A percentile compares a stretch with the other conserved stretches of the same genome.
Conservation (phyloP, 2,113 vertebrate species). For the Dromiciops gliroides region DNA sequence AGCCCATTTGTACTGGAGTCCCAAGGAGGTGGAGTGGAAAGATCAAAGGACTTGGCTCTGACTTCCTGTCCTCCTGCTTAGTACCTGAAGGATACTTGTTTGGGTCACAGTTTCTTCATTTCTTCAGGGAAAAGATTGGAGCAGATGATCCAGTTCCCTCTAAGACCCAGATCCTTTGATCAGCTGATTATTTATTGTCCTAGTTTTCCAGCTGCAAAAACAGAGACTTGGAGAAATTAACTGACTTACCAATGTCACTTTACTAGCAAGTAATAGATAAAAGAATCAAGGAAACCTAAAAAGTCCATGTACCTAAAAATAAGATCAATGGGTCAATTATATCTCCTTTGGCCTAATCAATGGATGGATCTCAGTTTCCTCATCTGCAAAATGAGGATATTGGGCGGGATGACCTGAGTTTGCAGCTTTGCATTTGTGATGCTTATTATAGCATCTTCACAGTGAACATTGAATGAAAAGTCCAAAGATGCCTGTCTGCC, state of each 20-base stretch:
- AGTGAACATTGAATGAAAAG: conserved; percentile 31
- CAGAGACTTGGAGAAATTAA: not conserved
- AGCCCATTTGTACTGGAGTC: not conserved
- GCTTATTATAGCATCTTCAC: not conserved
- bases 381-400: not conserved
- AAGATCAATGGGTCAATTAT: not conserved
- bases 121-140: not conserved
- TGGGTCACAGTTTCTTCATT: not conserved
- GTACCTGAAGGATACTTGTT: not conserved
- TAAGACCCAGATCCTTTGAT: not conserved
- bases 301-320: not conserved
- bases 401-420: conserved; percentile 3
- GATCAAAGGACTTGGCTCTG: not conserved
- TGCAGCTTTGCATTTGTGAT: conserved; percentile 68
- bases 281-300: not conserved
- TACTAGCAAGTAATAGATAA: not conserved
- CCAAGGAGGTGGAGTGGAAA: not conserved
- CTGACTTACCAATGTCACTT: not conserved
- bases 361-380: not conserved
- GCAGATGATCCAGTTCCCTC: not conserved
- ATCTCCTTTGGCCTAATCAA: not conserved
- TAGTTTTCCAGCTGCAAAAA: not conserved
- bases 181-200: not conserved
- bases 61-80: not conserved
- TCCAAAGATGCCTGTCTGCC: not conserved